Percentiles rank a stretch among this genome's conserved stretches.
These are phyloP conservation scores for Xanthorhoe designata DNA, from an alignment of 2,888 invertebrate genomes.

Conservation along the genomic window DNA sequence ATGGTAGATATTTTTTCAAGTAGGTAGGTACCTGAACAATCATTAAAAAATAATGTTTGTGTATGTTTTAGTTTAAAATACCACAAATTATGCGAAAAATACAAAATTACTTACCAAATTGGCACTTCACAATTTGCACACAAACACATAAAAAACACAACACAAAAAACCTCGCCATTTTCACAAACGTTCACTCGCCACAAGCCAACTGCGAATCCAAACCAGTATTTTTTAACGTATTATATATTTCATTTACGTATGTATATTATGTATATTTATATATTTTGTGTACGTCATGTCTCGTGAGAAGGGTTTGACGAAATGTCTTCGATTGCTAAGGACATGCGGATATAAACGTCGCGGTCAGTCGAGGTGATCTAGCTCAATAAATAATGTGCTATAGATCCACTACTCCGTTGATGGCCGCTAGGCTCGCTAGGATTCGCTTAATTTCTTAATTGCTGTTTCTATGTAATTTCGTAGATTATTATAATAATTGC, in stretches of 20 bases:
- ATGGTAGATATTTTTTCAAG: too few relatives aligned
- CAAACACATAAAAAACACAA: slow-evolving; percentile 30
- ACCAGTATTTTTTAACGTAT: slow-evolving; percentile 25
- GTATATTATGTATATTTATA: not conserved
- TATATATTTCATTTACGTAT: slow-evolving; percentile 15
- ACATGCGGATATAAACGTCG: slow-evolving; percentile 19
- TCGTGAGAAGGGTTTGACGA: slow-evolving; percentile 9
- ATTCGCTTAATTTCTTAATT: too few relatives aligned
- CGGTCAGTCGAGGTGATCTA: slow-evolving; percentile 19
- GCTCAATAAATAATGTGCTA: slow-evolving; percentile 12
- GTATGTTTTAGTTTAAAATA: not conserved
- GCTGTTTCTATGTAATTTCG: too few relatives aligned
- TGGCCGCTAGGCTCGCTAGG: too few relatives aligned
- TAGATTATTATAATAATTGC: too few relatives aligned
- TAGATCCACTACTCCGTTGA: slow-evolving; percentile 14
- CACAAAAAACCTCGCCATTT: slow-evolving; percentile 25
- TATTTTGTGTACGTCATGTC: slow-evolving; percentile 16
- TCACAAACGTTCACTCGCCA: slow-evolving; percentile 22
- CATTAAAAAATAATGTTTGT: too few relatives aligned
- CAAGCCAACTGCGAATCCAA: slow-evolving; percentile 14
- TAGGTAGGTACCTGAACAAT: too few relatives aligned
- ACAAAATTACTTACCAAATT: slow-evolving; percentile 26
- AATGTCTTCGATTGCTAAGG: slow-evolving; percentile 20
- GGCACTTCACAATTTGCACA: slow-evolving; percentile 24
- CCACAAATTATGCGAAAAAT: not conserved